These are phyloP conservation scores for Halocynthia roretzi DNA, from an alignment of 23 tunicate species.

Conservation along the genomic window DNA sequence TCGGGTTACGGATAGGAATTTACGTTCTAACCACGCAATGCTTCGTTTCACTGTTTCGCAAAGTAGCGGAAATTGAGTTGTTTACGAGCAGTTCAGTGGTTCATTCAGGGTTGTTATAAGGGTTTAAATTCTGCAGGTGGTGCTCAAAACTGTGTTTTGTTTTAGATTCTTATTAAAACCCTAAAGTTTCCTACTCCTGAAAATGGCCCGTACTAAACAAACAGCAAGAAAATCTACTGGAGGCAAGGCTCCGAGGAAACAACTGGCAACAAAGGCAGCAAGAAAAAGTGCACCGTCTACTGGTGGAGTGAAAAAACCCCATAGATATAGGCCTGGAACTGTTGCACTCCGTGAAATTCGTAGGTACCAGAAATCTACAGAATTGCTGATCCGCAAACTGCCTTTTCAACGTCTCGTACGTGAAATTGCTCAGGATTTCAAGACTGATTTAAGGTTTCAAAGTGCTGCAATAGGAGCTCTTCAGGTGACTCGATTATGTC, in stretches of 20 bases:
- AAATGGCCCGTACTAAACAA: constrained; percentile 99
- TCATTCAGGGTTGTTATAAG: too few species aligned
- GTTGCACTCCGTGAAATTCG: constrained; percentile 94
- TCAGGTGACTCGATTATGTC: constrained; percentile 3
- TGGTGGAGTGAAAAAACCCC: constrained; percentile 97
- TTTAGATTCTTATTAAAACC: too few species aligned
- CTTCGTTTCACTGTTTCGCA: too few species aligned
- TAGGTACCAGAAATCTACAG: constrained; percentile 89
- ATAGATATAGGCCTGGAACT: constrained; percentile 90
- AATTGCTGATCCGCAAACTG: constrained; percentile 77
- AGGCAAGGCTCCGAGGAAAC: constrained; percentile 94
- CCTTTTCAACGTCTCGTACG: constrained; percentile 88
- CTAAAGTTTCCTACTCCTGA: too few species aligned
- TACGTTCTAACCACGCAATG: too few species aligned
- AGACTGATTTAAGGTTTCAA: constrained; percentile 91
- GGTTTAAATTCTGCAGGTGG: too few species aligned
- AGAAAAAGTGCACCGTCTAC: constrained; percentile 95
- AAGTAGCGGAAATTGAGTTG: too few species aligned
- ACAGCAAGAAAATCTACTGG: constrained; percentile 97
- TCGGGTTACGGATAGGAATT: too few species aligned
- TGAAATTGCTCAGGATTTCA: constrained; percentile 96
- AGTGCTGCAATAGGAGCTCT: constrained; percentile 87
- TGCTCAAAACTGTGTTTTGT: too few species aligned
- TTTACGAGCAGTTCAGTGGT: too few species aligned
- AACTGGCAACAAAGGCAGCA: constrained; percentile 91